These are phyloP conservation scores for Trididemnum miniatum DNA, from an alignment of 23 tunicate species.

Conservation along the genomic window DNA sequence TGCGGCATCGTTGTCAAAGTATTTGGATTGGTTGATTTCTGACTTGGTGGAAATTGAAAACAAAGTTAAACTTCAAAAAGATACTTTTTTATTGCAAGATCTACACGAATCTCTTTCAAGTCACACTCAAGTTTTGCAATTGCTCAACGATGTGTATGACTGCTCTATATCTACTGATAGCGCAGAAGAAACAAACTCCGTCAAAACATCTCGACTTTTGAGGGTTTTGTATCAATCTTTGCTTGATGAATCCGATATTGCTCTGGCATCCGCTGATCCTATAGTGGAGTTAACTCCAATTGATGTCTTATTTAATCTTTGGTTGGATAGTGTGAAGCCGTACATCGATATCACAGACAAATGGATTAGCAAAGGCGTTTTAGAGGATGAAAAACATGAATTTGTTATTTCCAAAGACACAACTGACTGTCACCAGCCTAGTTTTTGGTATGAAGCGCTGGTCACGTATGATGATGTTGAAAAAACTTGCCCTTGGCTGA, in stretches of 20 bases:
- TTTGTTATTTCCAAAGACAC: constrained; percentile 39
- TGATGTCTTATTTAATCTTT: constrained; percentile 54
- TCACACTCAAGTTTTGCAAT: constrained; percentile 23
- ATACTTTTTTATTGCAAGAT: constrained; percentile 46
- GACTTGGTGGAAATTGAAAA: constrained; percentile 39
- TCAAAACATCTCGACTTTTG: constrained; percentile 50
- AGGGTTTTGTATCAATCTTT: constrained; percentile 30
- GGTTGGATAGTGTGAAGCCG: constrained; percentile 65
- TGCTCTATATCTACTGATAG: constrained; percentile 39
- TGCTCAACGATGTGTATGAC: constrained; percentile 37
- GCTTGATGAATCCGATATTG: constrained; percentile 26
- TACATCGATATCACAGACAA: constrained; percentile 74
- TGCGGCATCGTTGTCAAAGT: constrained; percentile 46
- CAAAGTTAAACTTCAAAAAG: constrained; percentile 29
- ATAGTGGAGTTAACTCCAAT: background rate
- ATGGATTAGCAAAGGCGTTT: constrained; percentile 60
- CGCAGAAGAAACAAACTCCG: constrained; percentile 34
- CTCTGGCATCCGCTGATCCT: background rate
- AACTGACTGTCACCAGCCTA: constrained; percentile 17
- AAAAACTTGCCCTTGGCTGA: constrained; percentile 43
- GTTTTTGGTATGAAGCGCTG: constrained; percentile 62
- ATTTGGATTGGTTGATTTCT: constrained; percentile 29
- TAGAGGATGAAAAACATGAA: constrained; percentile 60
- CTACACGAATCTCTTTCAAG: constrained; percentile 8
- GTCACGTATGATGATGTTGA: constrained; percentile 13